Conservation (phyloP, 2,797 vertebrate genomes). For the Hydrophis major region DNA sequence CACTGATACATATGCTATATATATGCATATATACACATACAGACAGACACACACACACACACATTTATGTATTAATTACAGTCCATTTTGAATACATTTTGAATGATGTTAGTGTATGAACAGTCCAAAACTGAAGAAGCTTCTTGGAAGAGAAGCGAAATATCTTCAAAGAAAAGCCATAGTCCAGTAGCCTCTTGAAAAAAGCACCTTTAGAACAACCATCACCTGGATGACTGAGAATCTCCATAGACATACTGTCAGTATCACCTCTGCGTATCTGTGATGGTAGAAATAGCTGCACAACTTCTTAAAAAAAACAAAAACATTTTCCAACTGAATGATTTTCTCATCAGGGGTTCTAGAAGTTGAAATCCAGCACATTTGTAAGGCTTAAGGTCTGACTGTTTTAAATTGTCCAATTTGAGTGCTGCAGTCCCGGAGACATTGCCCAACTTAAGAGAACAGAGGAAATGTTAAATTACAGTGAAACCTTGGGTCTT, state of each 20-base stretch:
- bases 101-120: no score
- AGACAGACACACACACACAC: no score
- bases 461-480: neutral
- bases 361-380: neutral
- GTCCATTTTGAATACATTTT: no score
- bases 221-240: neutral
- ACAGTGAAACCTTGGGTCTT: neutral
- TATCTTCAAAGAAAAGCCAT: neutral
- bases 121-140: no score
- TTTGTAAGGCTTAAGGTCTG: neutral
- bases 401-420: neutral
- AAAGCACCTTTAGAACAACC: neutral
- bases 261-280: neutral
- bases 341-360: neutral
- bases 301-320: neutral
- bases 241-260: neutral
- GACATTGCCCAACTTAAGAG: neutral
- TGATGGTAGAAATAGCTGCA: neutral
- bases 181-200: neutral
- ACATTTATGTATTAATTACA: no score
- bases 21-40: no score
- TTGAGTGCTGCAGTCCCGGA: neutral
- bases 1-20: no score
- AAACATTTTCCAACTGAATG: neutral
- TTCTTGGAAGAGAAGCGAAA: neutral